Percentiles rank a stretch among this genome's conserved stretches.
Conservation (phyloP, 2,888 invertebrate species). For the Criorhina ranunculi region DNA sequence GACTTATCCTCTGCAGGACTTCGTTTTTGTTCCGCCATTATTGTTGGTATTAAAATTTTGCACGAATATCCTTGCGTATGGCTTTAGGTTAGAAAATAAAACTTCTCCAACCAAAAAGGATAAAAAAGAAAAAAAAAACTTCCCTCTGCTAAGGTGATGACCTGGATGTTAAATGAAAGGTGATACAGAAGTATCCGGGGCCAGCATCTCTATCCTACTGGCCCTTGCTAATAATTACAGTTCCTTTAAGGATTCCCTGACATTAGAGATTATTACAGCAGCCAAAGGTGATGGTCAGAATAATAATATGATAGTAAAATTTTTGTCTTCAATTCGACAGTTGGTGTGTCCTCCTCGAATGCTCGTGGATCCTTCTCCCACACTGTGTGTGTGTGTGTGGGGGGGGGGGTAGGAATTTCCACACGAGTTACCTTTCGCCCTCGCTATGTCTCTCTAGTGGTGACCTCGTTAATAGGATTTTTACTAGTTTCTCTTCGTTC, state of each 20-base stretch:
- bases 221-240: constrained; percentile 73
- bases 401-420: too few relatives aligned
- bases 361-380: constrained; percentile 18
- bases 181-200: constrained; percentile 66
- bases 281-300: constrained; percentile 76
- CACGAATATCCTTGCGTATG: constrained; percentile 67
- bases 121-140: constrained; percentile 18
- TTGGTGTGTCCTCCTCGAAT: constrained; percentile 34
- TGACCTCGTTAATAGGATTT: constrained; percentile 75
- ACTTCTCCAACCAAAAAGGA: constrained; percentile 45
- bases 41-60: constrained; percentile 70
- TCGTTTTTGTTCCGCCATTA: constrained; percentile 9
- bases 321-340: constrained; percentile 68
- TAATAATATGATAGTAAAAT: constrained; percentile 77
- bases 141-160: constrained; percentile 61
- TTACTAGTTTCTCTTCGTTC: constrained; percentile 52
- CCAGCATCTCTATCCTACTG: constrained; percentile 44
- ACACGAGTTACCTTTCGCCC: constrained; percentile 67
- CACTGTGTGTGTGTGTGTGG: constrained; percentile 19
- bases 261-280: constrained; percentile 76
- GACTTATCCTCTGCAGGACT: constrained; percentile 59
- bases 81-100: constrained; percentile 62
- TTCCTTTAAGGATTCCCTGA: constrained; percentile 71
- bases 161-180: constrained; percentile 77
- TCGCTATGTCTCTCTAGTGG: constrained; percentile 1